phyloP scores from a whole-genome alignment of 2,888 invertebrate species.

The Pomacea canaliculata region DNA sequence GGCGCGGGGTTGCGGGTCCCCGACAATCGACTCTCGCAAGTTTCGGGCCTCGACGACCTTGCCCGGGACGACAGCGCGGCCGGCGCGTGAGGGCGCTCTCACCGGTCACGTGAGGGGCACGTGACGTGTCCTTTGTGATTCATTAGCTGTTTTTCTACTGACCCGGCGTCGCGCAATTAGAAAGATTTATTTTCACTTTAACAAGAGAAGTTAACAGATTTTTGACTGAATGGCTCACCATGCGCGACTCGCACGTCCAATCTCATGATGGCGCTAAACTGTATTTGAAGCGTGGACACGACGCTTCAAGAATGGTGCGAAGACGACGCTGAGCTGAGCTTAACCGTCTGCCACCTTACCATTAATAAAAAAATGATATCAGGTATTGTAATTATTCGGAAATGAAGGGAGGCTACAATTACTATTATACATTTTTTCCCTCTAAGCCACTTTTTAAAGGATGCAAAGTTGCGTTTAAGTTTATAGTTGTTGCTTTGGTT shows the following conservation, averaged over 20 bases:
- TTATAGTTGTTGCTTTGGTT: too few species aligned
- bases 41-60: background rate
- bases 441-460: too few species aligned
- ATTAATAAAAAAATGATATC: too few species aligned
- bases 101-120: constrained; percentile 19
- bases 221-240: background rate
- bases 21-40: background rate
- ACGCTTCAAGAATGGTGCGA: too few species aligned
- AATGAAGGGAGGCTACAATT: too few species aligned
- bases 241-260: background rate
- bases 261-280: background rate
- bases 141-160: constrained; percentile 1
- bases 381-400: too few species aligned
- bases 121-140: constrained; percentile 4
- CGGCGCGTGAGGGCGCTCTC: constrained; percentile 12
- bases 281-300: background rate
- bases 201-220: too few species aligned
- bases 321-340: too few species aligned
- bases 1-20: constrained; percentile 4
- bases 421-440: too few species aligned
- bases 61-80: background rate
- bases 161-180: constrained; percentile 1
- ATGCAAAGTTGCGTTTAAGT: too few species aligned
- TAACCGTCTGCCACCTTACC: too few species aligned
- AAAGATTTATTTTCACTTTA: too few species aligned